Base-by-base conservation (phyloP, 2,797 vertebrate genomes). In the Thunnus albacares region DNA sequence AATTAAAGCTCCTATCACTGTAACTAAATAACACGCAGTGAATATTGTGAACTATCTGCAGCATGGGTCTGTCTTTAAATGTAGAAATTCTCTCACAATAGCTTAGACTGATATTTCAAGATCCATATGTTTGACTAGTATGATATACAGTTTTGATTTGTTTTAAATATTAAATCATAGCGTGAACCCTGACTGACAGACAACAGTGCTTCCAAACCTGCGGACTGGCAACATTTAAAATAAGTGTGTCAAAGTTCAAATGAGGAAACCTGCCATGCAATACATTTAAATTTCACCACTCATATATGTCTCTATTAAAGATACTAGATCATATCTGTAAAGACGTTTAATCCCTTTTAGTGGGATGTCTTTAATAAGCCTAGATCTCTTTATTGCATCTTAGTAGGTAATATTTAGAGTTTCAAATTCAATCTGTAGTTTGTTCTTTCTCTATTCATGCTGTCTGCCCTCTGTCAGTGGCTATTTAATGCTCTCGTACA, bases 321-420 rank as follows among this genome's bases (percentile, higher is more conserved):
- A 68, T 51, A 53, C 5, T 2, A 45, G 57, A 79, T 75, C 28
- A 41, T 69, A 82, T 86, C 80, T 24, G 49, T n/a, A 52, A 30
- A 8, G 75, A 83, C 70, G 57, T 77, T 69, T 51, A 83, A 87
- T 79, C 45, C 15, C 1, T 38, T 83, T 64, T 80, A 83, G 77
- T 78, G 58, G 66, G 52, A 77, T 60, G 58, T 41, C 24, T 74
- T 74, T 66, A 71, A 82, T 67, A 18, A 76, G 57, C 9, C 55
- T 10, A 57, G 22, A 30, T 69, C 57, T 68, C 38, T 77, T 75
- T 68, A 56, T 72, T 75, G 15, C 26, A 28, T 45, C 26, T 81
- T 75, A 41, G 72, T 13, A 64, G 52, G 67, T 12, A 57, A 17
- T 49, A 35, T 70, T 82, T 60, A 20, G 15, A 60, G 74, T 63